Base-by-base conservation (phyloP, 2,113 vertebrate genomes). In the Ancistrus triradiatus region DNA sequence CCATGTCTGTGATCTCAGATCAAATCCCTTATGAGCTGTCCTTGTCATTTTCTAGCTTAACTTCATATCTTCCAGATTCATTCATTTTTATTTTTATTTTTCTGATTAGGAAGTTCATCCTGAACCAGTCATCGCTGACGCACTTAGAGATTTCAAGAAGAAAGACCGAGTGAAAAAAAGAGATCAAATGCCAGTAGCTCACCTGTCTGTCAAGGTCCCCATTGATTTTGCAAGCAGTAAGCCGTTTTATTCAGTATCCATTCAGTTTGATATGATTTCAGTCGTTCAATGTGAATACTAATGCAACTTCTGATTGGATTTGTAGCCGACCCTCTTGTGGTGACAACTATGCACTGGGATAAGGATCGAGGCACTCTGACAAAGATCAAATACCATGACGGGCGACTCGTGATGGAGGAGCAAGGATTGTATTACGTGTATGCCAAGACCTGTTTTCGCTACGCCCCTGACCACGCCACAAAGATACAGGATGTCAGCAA, bases 401-500 rank as follows among this genome's bases (percentile, higher is more conserved):
- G 91, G 44, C 90, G 84, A 17, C 81, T 98, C 22, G 73, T 82
- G 59, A 90, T 93, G 68, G 82, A 80, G 47, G 91, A 93, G 75
- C 85, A 92, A 0, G 96, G 96, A 43, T 92, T 91, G 80, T 98
- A 98, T 82, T 97, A 95, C 27, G 81, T 98, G 9, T 98, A 98
- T 21, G 92, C 94, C 77, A 95, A 96, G 74, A 92, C 94, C 66
- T 97, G 94, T 74, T 97, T 98, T 66, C 89, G 96, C 73, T 94
- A 96, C 13, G 56, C 57, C 2, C 7, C 31, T 1, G 56, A 3
- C 0, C 63, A 55, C 6, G 9, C 8, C 33, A 6, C 46, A 0
- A 31, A 70, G 78, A 80, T 65, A 66, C 80, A 69, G 62, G 87
- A 89, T 0, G 81, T 91, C 35, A 88, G 83, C 68, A 87, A 87